phyloP scores from a whole-genome alignment of 2,888 invertebrate genomes.

The Apamea anceps region DNA sequence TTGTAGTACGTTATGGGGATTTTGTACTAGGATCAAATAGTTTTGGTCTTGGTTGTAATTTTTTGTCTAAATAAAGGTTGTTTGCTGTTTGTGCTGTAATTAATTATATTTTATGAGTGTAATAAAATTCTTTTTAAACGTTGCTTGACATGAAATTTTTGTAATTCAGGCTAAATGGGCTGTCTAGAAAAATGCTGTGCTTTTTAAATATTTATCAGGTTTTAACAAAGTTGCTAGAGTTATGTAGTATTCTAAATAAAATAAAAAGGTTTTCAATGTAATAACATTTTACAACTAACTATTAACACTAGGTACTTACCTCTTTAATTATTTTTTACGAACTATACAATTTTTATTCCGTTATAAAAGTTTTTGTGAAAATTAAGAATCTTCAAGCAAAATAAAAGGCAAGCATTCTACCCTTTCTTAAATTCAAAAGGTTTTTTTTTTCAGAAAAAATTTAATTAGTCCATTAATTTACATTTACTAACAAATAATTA shows the following conservation, averaged over 20 bases:
- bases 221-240: neutral
- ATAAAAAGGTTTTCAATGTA: neutral
- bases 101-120: slow-evolving; percentile 1
- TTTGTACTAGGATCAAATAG: slow-evolving; percentile 72
- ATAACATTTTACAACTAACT: neutral
- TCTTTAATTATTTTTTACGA: neutral
- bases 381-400: neutral
- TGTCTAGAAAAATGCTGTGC: neutral
- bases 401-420: neutral
- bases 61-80: slow-evolving; percentile 20
- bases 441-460: neutral
- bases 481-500: neutral
- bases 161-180: neutral
- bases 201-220: no score
- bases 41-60: slow-evolving; percentile 72
- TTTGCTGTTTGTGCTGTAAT: slow-evolving; percentile 15
- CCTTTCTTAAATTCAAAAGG: neutral
- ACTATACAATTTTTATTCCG: neutral
- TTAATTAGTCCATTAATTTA: no score
- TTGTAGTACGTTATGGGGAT: slow-evolving; percentile 88
- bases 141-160: neutral
- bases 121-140: slow-evolving; percentile 7
- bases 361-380: no score
- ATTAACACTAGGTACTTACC: no score
- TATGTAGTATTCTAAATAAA: neutral